These are phyloP conservation scores for Aphidius gifuensis DNA, from an alignment of 1,140 invertebrate genomes.

Conservation along the genomic window DNA sequence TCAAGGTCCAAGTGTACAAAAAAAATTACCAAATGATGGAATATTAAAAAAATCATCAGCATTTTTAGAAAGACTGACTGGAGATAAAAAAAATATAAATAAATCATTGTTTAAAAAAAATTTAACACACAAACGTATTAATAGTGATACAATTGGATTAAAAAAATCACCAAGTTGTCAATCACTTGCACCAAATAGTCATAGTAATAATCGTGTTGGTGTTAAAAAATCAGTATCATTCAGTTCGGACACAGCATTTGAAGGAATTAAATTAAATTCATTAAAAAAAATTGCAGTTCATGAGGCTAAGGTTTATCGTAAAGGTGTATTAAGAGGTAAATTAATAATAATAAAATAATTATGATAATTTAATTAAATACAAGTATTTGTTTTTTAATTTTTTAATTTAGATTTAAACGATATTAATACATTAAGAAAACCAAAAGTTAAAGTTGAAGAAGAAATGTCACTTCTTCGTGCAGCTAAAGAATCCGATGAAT, in stretches of 20 bases:
- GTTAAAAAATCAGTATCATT: constrained; percentile 50
- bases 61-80: constrained; percentile 33
- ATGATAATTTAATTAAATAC: background rate
- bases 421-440: constrained; percentile 19
- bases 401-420: constrained; percentile 15
- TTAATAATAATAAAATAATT: background rate
- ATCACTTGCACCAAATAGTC: constrained; percentile 21
- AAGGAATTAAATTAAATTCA: constrained; percentile 30
- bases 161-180: constrained; percentile 32
- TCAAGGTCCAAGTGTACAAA: background rate
- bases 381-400: too few species aligned
- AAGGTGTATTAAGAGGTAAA: constrained; percentile 48
- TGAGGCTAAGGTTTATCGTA: constrained; percentile 47
- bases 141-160: constrained; percentile 19
- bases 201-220: constrained; percentile 15
- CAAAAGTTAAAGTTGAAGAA: constrained; percentile 39
- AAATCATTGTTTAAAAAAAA: constrained; percentile 3
- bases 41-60: constrained; percentile 39
- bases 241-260: constrained; percentile 48
- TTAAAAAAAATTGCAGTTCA: constrained; percentile 38
- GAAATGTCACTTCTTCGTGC: constrained; percentile 46
- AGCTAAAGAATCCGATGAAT: constrained; percentile 48
- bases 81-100: constrained; percentile 7
- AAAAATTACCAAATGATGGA: constrained; percentile 26
- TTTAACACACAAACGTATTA: constrained; percentile 1